Evolutionary conservation across 2,888 invertebrate genomes (phyloP).

Genomic region (Megamerina dolium): DNA sequence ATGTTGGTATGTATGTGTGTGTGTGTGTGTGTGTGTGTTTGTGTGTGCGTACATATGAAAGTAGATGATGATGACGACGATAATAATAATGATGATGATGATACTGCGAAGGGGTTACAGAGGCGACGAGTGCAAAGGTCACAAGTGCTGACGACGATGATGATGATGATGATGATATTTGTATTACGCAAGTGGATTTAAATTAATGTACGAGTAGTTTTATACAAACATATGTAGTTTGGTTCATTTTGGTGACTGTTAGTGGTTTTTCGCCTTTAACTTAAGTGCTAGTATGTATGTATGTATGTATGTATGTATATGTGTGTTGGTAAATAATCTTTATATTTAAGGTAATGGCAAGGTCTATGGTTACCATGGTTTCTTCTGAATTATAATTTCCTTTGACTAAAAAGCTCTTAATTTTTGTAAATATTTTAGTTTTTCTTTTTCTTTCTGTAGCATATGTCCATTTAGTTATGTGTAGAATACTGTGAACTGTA

Average conservation of each 20-base stretch:
- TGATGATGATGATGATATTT: slow-evolving; percentile 16
- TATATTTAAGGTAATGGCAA: too few relatives aligned
- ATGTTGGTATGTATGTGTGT: background rate
- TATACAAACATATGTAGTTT: too few relatives aligned
- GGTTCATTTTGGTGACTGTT: too few relatives aligned
- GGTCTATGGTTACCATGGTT: too few relatives aligned
- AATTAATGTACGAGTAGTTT: slow-evolving; percentile 23
- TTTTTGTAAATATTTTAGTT: background rate
- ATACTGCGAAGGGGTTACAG: too few relatives aligned
- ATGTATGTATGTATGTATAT: background rate
- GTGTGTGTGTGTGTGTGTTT: background rate
- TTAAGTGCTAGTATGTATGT: background rate
- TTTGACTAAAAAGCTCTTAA: background rate
- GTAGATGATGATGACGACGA: background rate
- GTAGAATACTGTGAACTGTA: slow-evolving; percentile 5
- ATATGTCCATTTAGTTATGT: background rate
- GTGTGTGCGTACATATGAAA: background rate
- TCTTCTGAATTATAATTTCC: too few relatives aligned
- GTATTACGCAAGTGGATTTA: slow-evolving; percentile 27
- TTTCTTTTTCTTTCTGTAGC: background rate
- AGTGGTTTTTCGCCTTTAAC: too few relatives aligned
- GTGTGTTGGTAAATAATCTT: too few relatives aligned
- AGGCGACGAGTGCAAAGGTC: too few relatives aligned
- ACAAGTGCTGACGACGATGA: too few relatives aligned
- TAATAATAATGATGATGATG: too few relatives aligned